These are phyloP conservation scores for Polydrusus cervinus DNA, from an alignment of 2,888 invertebrate genomes.

Conservation along the genomic window DNA sequence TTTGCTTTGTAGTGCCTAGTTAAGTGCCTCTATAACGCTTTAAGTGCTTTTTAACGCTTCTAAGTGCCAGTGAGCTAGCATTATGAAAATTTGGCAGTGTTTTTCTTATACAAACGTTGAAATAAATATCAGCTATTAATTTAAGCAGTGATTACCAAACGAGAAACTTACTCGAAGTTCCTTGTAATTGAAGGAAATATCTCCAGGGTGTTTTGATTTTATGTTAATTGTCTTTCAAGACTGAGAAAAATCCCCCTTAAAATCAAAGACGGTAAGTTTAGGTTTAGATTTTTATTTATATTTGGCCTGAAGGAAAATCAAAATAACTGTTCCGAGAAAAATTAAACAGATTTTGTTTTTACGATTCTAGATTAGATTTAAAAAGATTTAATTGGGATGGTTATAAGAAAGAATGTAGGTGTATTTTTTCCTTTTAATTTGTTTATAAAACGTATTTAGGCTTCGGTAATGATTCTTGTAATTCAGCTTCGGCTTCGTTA, in stretches of 20 bases:
- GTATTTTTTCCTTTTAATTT: slow-evolving; percentile 2
- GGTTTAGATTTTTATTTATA: slow-evolving; percentile 39
- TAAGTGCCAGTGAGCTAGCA: slow-evolving; percentile 19
- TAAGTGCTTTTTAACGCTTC: slow-evolving; percentile 18
- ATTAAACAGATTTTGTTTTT: slow-evolving; percentile 35
- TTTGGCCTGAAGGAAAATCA: slow-evolving; percentile 24
- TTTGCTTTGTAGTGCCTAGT: slow-evolving; percentile 22
- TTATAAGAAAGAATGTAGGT: not conserved
- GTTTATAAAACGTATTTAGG: not conserved
- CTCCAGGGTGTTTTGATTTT: slow-evolving; percentile 47
- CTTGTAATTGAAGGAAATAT: slow-evolving; percentile 22
- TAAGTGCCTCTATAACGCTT: slow-evolving; percentile 14
- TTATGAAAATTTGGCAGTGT: not conserved
- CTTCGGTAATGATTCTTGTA: no score
- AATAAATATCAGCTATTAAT: not conserved
- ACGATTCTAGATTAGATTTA: slow-evolving; percentile 9
- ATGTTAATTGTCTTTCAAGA: slow-evolving; percentile 50
- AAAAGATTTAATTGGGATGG: slow-evolving; percentile 7
- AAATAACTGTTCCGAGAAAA: slow-evolving; percentile 35
- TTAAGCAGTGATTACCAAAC: not conserved
- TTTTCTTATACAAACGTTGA: not conserved
- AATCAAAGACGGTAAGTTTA: slow-evolving; percentile 26
- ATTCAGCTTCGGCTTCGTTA: no score
- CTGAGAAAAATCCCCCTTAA: slow-evolving; percentile 6
- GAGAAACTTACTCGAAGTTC: not conserved